Evolutionary conservation across 2,888 invertebrate species (phyloP), one percentile per base, ranked within the genome.

Genomic region (Bedellia somnulentella): DNA sequence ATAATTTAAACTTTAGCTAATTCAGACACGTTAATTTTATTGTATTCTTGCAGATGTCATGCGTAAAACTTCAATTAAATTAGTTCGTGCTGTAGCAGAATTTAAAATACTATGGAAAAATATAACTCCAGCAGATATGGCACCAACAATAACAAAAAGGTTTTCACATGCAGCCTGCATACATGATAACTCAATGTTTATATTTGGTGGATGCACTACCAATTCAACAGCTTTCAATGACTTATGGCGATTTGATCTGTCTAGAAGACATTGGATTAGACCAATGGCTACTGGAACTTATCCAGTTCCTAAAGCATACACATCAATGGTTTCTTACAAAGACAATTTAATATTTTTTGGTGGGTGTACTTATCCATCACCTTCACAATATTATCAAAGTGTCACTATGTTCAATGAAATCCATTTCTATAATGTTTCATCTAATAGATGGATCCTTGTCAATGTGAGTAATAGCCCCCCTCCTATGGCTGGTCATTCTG

Each of bases 151-250:
- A 37, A 86, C 92, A 2, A 93, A 90, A 52, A 80, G 95, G 37
- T 94, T 93, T 68, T 93, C 94, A 0, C 96, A 96, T 78, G 87
- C 93, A 35, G 89, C 93, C 21, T 91, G 90, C 49, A 80, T 87
- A 26, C 80, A 87, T 50, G 83, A 85, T 37, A 89, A 91, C 57
- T 86, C 85, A 3, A 91, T 97, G 89, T 97, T 91, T 53, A 84
- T 97, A 27, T 96, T 97, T 79, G 97, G 97, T 17, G 97, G 97
- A 5, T 96, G 95, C 46, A 95, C 96, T 8, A 89, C 90, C 21
- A 87, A 90, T 31, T 89, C 89, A 47, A 96, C 97, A 12, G 93
- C 97, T 9, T 96, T 96, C 52, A 97, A 98, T 73, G 97, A 98
- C 71, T 77, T 98, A 17, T 97, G 97, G 97, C 80, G 85, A 38